These are phyloP conservation scores for Aporrectodea caliginosa DNA, from an alignment of 1,140 invertebrate genomes.

Conservation along the genomic window DNA sequence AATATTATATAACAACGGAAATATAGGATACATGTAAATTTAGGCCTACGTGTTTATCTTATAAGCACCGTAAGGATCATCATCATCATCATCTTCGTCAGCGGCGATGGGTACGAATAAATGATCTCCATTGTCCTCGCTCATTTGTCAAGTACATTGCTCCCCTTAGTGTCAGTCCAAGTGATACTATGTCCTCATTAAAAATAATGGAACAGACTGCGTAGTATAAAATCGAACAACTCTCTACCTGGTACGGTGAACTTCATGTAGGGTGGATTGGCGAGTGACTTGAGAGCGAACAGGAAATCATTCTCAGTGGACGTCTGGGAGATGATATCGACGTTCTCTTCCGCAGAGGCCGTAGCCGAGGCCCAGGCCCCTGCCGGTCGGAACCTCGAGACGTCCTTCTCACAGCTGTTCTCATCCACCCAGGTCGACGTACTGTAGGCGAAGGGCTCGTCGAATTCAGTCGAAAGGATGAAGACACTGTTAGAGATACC, in stretches of 20 bases:
- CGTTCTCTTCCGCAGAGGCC: neutral
- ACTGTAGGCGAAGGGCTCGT: constrained; percentile 46
- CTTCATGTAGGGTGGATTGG: constrained; percentile 24
- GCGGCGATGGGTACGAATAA: no score
- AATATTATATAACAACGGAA: no score
- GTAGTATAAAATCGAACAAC: no score
- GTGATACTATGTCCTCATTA: no score
- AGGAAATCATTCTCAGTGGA: constrained; percentile 11
- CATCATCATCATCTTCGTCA: no score
- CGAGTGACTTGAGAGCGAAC: constrained; percentile 27
- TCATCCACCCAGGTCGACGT: constrained; percentile 38
- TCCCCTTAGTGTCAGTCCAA: no score
- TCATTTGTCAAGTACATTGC: no score
- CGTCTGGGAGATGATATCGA: neutral
- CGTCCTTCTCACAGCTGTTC: neutral
- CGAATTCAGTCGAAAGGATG: constrained; percentile 35
- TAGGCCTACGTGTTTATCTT: no score
- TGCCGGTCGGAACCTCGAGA: neutral
- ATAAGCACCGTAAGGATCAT: no score
- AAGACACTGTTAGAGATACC: constrained; percentile 9
- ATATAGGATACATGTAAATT: no score
- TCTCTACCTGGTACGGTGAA: constrained; percentile 32
- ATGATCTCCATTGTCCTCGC: no score
- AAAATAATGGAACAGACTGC: no score
- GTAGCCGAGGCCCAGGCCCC: neutral